Conservation (phyloP, 2,797 vertebrate genomes). For the Pachyuromys duprasi region DNA sequence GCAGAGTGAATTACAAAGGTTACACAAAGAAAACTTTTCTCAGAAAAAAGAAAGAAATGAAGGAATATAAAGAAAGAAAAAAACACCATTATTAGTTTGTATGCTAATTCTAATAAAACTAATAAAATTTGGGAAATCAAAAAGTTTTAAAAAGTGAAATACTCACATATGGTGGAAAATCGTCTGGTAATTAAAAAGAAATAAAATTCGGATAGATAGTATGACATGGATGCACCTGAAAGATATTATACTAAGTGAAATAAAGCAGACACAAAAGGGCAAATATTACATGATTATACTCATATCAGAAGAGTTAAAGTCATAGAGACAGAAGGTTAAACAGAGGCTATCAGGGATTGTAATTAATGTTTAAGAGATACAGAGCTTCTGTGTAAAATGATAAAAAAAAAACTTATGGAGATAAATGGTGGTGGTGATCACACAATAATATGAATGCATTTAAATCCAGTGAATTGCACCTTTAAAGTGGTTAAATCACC, state of each 20-base stretch:
- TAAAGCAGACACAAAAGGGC: neutral
- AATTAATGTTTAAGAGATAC: neutral
- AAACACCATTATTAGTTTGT: neutral
- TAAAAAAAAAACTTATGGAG: neutral
- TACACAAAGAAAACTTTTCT: neutral
- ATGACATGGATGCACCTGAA: neutral
- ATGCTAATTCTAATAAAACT: neutral
- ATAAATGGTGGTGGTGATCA: neutral
- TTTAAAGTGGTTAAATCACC: too few relatives aligned
- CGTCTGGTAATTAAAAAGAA: neutral
- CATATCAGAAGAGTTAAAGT: conserved; percentile 29
- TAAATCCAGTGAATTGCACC: neutral
- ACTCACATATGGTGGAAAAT: neutral
- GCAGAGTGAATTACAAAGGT: neutral
- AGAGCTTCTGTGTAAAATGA: neutral
- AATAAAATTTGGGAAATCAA: neutral
- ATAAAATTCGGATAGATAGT: neutral
- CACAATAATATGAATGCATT: neutral
- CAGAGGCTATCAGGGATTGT: neutral
- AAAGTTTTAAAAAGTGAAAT: neutral
- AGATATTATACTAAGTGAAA: neutral
- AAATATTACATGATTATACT: neutral
- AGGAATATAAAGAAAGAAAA: neutral
- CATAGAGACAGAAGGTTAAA: neutral
- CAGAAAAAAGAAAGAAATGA: neutral